A percentile compares a stretch with the other conserved stretches of the same genome.
These are phyloP conservation scores for Poecilus cupreus DNA, from an alignment of 2,888 invertebrate genomes.

Conservation along the genomic window DNA sequence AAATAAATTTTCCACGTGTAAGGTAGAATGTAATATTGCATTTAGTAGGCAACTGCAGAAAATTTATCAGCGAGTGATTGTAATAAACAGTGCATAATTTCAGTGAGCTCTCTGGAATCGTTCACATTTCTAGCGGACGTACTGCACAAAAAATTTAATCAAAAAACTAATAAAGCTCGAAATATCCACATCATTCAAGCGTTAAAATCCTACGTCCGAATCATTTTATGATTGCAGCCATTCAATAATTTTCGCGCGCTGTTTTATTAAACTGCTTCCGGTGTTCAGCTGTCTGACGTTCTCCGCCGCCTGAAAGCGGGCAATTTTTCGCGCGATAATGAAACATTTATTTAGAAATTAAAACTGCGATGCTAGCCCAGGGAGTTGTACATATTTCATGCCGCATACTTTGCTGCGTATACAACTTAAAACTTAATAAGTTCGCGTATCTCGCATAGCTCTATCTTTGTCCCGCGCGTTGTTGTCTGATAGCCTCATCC, in stretches of 20 bases:
- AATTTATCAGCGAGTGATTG: conserved; percentile 2
- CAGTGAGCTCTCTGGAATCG: conserved; percentile 2
- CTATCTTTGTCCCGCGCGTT: background rate
- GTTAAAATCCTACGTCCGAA: conserved; percentile 47
- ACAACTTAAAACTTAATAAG: conserved; percentile 48
- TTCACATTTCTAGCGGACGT: conserved; percentile 25
- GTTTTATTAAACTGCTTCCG: conserved; percentile 51
- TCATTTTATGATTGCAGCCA: conserved; percentile 49
- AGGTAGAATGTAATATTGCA: background rate
- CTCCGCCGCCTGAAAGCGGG: background rate
- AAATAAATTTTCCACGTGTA: background rate
- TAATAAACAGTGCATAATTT: conserved; percentile 36
- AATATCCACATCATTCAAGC: conserved; percentile 51
- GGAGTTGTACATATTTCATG: conserved; percentile 35
- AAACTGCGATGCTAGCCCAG: conserved; percentile 8
- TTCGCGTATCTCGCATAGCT: conserved; percentile 13
- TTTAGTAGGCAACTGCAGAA: background rate
- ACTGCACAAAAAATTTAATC: conserved; percentile 50
- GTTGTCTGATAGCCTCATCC: background rate
- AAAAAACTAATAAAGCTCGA: conserved; percentile 49
- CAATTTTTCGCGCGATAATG: conserved; percentile 19
- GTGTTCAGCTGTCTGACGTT: background rate
- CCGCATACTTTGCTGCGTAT: conserved; percentile 1
- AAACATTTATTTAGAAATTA: conserved; percentile 52
- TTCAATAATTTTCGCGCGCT: conserved; percentile 50